Evolutionary conservation across 2,113 vertebrate species (phyloP), one percentile per base, ranked within the genome.

Genomic region (Falcunculus frontatus): DNA sequence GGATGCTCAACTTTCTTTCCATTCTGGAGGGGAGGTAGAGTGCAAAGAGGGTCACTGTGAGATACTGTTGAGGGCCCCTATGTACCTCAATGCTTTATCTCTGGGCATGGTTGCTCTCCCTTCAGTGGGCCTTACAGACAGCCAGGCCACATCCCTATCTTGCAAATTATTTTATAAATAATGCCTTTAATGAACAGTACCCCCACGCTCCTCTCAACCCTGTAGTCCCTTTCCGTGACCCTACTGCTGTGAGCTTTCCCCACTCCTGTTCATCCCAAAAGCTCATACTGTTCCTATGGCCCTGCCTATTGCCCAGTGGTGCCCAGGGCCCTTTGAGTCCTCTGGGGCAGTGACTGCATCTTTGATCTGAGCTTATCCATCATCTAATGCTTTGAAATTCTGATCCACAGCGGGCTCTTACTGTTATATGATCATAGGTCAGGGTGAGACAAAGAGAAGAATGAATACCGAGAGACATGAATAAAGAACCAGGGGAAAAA

Each of bases 61-160:
- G 41, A 41, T 29, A 73, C 6, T 59, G 1, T 23, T 76, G 7
- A 39, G 6, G n/a, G 13, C 6, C 16, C 12, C 27, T 13, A 0
- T 22, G 49, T 41, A 39, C 37, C 63, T 44, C 49, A 13, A 0
- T 35, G 53, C 49, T 87, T 74, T 70, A 32, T 22, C 46, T 60
- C 78, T 59, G 47, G 26, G 9, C 11, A 18, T 32, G 60, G 59
- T 53, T 87, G 15, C 19, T 27, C 18, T 37, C 13, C 41, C 50
- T 72, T 25, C 9, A 3, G 67, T 70, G 65, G 15, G 20, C 57
- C 20, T 67, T 12, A 33, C 0, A 75, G 30, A 9, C 47, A 89
- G 41, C 59, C 56, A 55, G 64, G n/a, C 3, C 60, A 16, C 46
- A 50, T 32, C 41, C 39, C 5, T 8, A 33, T 6, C 12, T 16